Evolutionary conservation across 1,140 invertebrate genomes (phyloP), one percentile per base, ranked within the genome.

Genomic region (Adoxophyes honmai): DNA sequence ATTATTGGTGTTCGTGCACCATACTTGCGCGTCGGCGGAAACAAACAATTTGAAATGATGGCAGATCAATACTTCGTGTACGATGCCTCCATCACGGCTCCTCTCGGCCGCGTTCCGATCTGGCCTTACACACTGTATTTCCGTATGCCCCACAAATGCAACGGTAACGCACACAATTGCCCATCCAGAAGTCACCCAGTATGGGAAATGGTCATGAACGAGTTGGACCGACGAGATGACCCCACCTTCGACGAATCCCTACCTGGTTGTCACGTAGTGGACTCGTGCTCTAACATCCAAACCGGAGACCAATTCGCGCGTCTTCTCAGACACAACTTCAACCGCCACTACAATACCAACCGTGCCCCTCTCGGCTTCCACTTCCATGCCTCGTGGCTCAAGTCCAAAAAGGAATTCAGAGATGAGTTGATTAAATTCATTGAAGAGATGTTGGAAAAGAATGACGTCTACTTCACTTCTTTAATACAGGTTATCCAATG

Each of bases 151-250:
- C 96, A 98, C 85, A 97, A 96, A 80, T 98, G 97, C 81, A 96
- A 97, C 81, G 96, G 96, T 62, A 98, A 97, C 81, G 95, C 95
- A 10, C 95, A 97, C 69, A 97, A 97, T 75, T 97, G 96, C 75
- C 96, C 97, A 14, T 96, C 95, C 21, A 91, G 95, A 72, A 96
- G 95, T 62, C 96, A 97, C 70, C 96, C 96, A 34, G 95, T 98
- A 36, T 98, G 96, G 96, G 96, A 98, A 89, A 97, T 98, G 92
- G 96, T 98, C 16, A 97, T 98, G 95, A 98, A 98, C 86, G 96
- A 98, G 83, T 86, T 98, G 64, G 96, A 98, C 89, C 92, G 96
- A 81, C 92, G 97, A 83, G 96, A 98, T 76, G 96, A 97, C 77
- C 96, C 96, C 1, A 95, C 94, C 0, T 97, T 97, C 76, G 96